Evolutionary conservation across 30 jellyfish, hydroid and myxozoan species (phyloP).

Genomic region (Catostylus mosaicus): DNA sequence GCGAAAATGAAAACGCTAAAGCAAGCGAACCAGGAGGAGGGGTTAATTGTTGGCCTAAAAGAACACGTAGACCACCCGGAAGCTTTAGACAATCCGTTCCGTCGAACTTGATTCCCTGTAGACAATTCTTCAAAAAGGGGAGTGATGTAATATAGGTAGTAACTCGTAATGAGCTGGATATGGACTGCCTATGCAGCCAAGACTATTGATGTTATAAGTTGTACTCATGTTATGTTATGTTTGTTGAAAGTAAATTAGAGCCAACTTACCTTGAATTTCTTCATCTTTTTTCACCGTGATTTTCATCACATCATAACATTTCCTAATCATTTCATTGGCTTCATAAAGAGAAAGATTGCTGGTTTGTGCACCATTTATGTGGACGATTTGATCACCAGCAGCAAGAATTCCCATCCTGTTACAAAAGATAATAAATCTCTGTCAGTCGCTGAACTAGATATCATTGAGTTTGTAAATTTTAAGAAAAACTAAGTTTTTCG

Average conservation of each 20-base stretch:
- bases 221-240: no score
- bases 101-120: constrained; percentile 9
- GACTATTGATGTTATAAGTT: neutral
- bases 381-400: constrained; percentile 81
- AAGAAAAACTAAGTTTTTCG: no score
- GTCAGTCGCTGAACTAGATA: no score
- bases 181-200: constrained; percentile 26
- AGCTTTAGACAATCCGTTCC: neutral
- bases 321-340: constrained; percentile 65
- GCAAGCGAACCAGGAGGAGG: neutral
- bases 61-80: constrained; percentile 33
- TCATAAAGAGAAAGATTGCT: constrained; percentile 46
- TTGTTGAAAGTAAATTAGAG: no score
- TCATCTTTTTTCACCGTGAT: constrained; percentile 80
- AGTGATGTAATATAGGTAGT: constrained; percentile 26
- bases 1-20: neutral
- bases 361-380: constrained; percentile 53
- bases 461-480: no score
- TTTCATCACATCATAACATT: constrained; percentile 59
- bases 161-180: neutral
- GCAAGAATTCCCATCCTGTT: constrained; percentile 72
- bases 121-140: constrained; percentile 15
- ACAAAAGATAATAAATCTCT: neutral
- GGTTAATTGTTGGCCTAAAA: constrained; percentile 3
- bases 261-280: constrained; percentile 79